These are phyloP conservation scores for Podarcis raffonei DNA, from an alignment of 2,113 vertebrate species.

Conservation along the genomic window DNA sequence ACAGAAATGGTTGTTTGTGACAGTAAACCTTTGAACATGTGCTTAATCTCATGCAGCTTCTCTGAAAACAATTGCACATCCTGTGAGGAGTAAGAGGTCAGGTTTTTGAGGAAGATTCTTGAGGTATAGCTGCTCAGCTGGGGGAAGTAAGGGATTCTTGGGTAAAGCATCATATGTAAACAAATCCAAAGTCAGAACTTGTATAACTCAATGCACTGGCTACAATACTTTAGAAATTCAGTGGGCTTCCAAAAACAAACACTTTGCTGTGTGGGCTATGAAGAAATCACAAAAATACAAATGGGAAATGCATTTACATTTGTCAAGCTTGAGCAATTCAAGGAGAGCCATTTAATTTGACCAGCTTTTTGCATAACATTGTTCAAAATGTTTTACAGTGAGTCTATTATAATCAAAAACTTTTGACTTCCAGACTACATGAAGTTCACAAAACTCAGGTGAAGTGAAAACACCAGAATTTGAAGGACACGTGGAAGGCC, in stretches of 20 bases:
- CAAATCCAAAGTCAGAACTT: neutral
- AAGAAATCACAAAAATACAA: neutral
- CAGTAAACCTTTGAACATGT: neutral
- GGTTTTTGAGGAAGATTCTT: neutral
- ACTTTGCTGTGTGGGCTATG: neutral
- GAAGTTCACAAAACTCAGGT: neutral
- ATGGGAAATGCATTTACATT: neutral
- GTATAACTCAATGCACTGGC: neutral
- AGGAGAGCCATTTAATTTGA: rapidly evolving
- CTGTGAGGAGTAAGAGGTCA: neutral
- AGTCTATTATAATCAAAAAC: neutral
- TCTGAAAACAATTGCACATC: neutral
- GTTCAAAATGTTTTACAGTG: neutral
- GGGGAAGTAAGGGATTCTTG: neutral
- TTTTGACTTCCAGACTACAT: neutral
- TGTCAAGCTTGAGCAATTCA: too few species aligned
- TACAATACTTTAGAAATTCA: neutral
- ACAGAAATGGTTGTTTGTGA: neutral
- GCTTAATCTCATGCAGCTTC: neutral
- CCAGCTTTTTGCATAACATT: neutral
- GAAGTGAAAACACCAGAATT: slow-evolving; percentile 26
- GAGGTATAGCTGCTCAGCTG: neutral
- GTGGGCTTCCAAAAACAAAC: neutral
- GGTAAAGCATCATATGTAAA: neutral
- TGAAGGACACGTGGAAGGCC: slow-evolving; percentile 52